Conservation (phyloP, 2,797 vertebrate genomes). For the Uromys caudimaculatus region DNA sequence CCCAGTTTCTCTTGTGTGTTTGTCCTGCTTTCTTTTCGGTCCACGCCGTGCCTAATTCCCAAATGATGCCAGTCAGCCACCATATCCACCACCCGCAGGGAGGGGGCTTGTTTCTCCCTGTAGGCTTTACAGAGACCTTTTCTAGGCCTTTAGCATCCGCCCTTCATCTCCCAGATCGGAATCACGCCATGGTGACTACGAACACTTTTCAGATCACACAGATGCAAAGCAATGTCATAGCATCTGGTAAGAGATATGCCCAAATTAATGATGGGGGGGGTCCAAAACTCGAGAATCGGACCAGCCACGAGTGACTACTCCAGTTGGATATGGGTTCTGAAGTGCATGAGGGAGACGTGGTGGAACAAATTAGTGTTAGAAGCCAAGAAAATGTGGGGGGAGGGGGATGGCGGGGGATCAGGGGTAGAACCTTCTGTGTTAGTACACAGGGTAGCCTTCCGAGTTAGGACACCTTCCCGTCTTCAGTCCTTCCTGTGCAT, state of each 20-base stretch:
- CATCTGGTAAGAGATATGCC: background rate
- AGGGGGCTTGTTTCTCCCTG: slow-evolving; percentile 15
- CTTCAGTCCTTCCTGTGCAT: background rate
- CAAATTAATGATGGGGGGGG: background rate
- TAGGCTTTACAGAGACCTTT: background rate
- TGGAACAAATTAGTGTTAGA: background rate
- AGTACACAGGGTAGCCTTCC: background rate
- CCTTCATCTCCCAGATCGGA: background rate
- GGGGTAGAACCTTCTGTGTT: background rate
- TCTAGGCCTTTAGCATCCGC: background rate
- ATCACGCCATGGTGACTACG: background rate
- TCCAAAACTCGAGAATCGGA: background rate
- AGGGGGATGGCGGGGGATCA: background rate
- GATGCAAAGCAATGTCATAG: background rate
- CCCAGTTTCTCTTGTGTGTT: background rate
- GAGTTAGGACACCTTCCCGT: background rate
- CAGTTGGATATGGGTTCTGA: background rate
- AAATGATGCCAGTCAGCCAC: background rate
- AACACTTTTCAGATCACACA: background rate
- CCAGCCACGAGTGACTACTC: background rate
- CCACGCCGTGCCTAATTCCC: background rate
- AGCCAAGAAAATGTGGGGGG: background rate
- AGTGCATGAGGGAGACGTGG: background rate
- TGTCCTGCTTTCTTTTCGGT: background rate
- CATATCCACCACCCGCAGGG: background rate